phyloP scores from a whole-genome alignment of 2,888 invertebrate species.

The Lepidochitona cinerea region DNA sequence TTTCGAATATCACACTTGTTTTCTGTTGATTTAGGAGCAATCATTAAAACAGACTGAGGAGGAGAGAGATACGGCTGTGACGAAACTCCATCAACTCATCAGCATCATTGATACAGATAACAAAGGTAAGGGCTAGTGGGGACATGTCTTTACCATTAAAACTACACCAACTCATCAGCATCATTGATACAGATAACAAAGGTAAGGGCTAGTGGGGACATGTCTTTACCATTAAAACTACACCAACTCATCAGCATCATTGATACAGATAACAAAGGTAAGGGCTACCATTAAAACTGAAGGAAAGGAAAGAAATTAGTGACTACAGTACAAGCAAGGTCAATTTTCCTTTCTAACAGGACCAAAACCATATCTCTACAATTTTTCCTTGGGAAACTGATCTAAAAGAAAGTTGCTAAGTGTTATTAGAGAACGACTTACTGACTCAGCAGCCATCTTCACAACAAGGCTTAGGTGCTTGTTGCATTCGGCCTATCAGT shows the following conservation, averaged over 20 bases:
- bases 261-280: slow-evolving; percentile 2
- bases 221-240: not conserved
- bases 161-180: not conserved
- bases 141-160: not conserved
- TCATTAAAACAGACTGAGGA: not conserved
- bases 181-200: slow-evolving; percentile 2
- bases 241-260: not conserved
- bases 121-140: not conserved
- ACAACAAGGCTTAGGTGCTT: too few species aligned
- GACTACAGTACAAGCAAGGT: too few species aligned
- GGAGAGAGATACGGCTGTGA: not conserved
- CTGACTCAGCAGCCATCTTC: too few species aligned
- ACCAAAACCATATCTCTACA: too few species aligned
- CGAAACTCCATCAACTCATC: not conserved
- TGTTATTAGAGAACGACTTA: too few species aligned
- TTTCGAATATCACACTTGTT: too few species aligned
- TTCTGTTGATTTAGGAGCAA: not conserved
- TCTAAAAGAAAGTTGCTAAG: too few species aligned
- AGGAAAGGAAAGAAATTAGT: too few species aligned
- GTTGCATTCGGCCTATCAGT: too few species aligned
- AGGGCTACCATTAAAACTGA: too few species aligned
- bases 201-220: not conserved
- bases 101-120: slow-evolving; percentile 1
- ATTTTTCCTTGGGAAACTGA: too few species aligned
- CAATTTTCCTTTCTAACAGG: too few species aligned